A percentile compares a stretch with the other conserved stretches of the same genome.
phyloP scores from a whole-genome alignment of 2,113 vertebrate species.

The Seriola rivoliana region DNA sequence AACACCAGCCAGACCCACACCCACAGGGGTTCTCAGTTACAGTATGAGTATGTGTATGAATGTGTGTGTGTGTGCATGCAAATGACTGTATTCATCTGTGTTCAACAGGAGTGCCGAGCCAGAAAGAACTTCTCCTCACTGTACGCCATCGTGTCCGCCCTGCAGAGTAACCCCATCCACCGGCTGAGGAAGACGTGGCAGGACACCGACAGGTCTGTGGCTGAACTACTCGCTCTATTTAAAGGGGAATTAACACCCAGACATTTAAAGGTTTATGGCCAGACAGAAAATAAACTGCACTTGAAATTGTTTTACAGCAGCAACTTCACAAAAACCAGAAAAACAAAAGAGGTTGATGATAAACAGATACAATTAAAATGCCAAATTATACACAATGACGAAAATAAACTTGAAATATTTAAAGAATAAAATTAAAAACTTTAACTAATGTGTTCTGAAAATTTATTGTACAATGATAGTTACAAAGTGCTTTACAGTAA shows the following conservation, averaged over 20 bases:
- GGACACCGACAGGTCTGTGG: slow-evolving; percentile 88
- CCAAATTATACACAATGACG: too few species aligned
- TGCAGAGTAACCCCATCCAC: slow-evolving; percentile 92
- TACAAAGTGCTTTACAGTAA: too few species aligned
- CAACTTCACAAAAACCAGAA: neutral
- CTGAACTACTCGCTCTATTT: neutral
- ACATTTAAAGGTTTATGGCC: neutral
- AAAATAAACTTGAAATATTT: too few species aligned
- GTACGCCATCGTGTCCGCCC: slow-evolving; percentile 90
- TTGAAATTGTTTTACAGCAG: neutral
- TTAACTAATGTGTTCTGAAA: too few species aligned
- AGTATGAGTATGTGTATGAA: neutral
- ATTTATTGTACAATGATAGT: neutral
- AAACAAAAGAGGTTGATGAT: neutral
- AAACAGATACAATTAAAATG: neutral
- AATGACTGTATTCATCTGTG: neutral
- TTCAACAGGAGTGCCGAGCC: slow-evolving; percentile 87
- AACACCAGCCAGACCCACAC: slow-evolving; percentile 34
- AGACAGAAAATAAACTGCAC: neutral
- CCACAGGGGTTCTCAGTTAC: slow-evolving; percentile 54
- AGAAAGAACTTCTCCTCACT: slow-evolving; percentile 93
- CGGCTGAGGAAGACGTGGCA: slow-evolving; percentile 91
- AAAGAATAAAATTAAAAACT: too few species aligned
- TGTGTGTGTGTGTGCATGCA: slow-evolving; percentile 1
- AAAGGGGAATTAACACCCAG: neutral